Base-by-base conservation (phyloP, 1,140 invertebrate genomes). In the Meloidogyne hapla region DNA sequence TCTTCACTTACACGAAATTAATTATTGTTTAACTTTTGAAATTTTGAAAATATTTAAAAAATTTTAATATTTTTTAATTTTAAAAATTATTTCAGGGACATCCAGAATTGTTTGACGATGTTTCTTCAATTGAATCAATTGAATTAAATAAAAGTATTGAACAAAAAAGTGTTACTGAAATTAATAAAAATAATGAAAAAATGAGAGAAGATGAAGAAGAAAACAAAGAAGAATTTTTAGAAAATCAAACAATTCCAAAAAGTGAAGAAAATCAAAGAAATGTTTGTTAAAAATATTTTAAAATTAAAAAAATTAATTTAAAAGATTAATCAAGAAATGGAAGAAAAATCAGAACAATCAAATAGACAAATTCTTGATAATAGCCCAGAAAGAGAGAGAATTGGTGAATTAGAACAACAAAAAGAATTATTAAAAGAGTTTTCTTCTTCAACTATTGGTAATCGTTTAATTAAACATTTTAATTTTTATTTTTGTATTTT, bases 21-120 rank as follows among this genome's bases (percentile, higher is more conserved):
- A n/a, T n/a, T n/a, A n/a, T n/a, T n/a, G n/a, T n/a, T n/a, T n/a
- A n/a, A n/a, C n/a, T n/a, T n/a, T n/a, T n/a, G n/a, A n/a, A n/a
- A n/a, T n/a, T n/a, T n/a, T n/a, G n/a, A n/a, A n/a, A n/a, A n/a
- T n/a, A n/a, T n/a, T 13, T 3, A 56, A 64, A 25, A 15, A 77
- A 80, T n/a, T 9, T 6, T 10, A 8, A 18, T 23, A 79, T 75
- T 78, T 48, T 13, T 25, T 9, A 68, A 12, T 42, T 40, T 68
- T 68, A 26, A 42, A 9, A 68, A 61, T 18, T 75, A 61, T 28
- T 77, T 83, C 33, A 84, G 77, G 77, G 79, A 64, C 73, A 83
- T 65, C 83, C 82, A 21, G 80, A 83, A 71, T 67, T 84, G 12
- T 83, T 83, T 65, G 78, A 83, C 8, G 56, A 21, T 8, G 13